Evolutionary conservation across 1,140 invertebrate genomes (phyloP).

Genomic region (Brachionus rotundiformis): DNA sequence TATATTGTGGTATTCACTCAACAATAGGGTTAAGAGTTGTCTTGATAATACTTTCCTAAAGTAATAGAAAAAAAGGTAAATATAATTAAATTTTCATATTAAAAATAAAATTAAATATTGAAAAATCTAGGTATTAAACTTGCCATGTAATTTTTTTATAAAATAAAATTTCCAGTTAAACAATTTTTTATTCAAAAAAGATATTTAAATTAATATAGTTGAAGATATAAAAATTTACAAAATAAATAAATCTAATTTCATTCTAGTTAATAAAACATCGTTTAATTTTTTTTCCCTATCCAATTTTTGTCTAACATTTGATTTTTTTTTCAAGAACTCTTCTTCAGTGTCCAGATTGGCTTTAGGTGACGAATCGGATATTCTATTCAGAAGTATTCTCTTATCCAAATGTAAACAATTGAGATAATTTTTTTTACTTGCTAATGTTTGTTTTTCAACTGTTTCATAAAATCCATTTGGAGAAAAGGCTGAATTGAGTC

Average conservation of each 20-base stretch:
- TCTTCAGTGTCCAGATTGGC: not conserved
- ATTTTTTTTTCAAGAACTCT: not conserved
- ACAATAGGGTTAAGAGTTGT: no score
- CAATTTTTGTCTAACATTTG: not conserved
- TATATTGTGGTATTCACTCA: no score
- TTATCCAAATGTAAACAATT: slow-evolving; percentile 4
- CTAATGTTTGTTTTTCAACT: slow-evolving; percentile 1
- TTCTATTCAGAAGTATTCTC: not conserved
- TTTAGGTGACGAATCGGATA: not conserved
- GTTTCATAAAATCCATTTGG: slow-evolving; percentile 16
- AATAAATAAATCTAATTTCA: slow-evolving; percentile 43
- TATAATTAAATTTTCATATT: no score
- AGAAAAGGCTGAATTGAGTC: slow-evolving; percentile 14
- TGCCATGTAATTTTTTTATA: no score
- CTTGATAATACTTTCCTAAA: no score
- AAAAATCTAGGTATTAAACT: no score
- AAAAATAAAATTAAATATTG: no score
- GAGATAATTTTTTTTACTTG: slow-evolving; percentile 15
- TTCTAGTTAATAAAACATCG: slow-evolving; percentile 23
- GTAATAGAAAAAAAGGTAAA: no score
- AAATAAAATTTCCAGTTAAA: no score
- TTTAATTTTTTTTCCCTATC: not conserved
- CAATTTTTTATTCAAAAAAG: no score
- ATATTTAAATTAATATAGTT: no score
- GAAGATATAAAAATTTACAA: not conserved